Conservation (phyloP, 2,888 invertebrate species). For the Macrosoma leucophasiata region DNA sequence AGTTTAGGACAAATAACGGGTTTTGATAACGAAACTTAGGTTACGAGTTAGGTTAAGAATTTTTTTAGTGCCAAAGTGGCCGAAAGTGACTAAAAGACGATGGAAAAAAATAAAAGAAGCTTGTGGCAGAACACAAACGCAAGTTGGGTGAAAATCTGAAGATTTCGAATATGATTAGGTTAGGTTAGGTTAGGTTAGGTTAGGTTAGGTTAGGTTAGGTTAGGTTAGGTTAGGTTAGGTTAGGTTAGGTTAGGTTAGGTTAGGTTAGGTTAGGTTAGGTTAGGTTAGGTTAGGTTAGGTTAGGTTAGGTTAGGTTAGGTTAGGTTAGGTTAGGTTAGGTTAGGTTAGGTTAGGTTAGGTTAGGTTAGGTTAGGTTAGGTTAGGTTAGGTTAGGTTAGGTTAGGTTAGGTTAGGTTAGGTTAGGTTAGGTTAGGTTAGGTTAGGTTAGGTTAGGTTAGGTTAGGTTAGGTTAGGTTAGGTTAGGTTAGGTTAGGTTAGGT, state of each 20-base stretch:
- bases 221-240: slow-evolving; percentile 3
- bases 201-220: slow-evolving; percentile 3
- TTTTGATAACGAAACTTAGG: too few relatives aligned
- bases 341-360: slow-evolving; percentile 3
- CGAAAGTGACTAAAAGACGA: too few relatives aligned
- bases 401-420: slow-evolving; percentile 2
- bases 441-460: slow-evolving; percentile 2
- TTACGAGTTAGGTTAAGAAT: too few relatives aligned
- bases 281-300: slow-evolving; percentile 2
- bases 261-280: slow-evolving; percentile 2
- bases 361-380: slow-evolving; percentile 2
- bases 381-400: slow-evolving; percentile 2
- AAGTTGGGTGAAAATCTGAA: too few relatives aligned
- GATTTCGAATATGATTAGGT: too few relatives aligned
- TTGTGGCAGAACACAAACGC: too few relatives aligned
- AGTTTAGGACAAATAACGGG: too few relatives aligned
- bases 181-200: slow-evolving; percentile 3
- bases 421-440: slow-evolving; percentile 2
- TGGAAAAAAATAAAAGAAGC: too few relatives aligned
- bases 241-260: slow-evolving; percentile 3
- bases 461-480: slow-evolving; percentile 2
- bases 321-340: slow-evolving; percentile 3
- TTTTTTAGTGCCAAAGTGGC: too few relatives aligned
- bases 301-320: slow-evolving; percentile 2
- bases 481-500: slow-evolving; percentile 2